A percentile compares a stretch with the other conserved stretches of the same genome.
Conservation (phyloP, 2,797 vertebrate species). For the Amazona ochrocephala region DNA sequence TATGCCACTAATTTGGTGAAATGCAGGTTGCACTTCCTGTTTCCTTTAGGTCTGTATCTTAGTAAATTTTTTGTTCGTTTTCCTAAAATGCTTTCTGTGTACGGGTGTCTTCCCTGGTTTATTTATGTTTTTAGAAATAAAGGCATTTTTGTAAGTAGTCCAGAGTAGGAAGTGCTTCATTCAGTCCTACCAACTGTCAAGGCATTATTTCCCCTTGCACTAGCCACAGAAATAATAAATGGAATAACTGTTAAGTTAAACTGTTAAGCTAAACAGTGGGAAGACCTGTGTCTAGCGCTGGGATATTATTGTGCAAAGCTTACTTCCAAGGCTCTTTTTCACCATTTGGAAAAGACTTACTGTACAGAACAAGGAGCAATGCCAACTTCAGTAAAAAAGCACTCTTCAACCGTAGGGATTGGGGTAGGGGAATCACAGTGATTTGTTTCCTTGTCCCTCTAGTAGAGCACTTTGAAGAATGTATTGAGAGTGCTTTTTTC, state of each 20-base stretch:
- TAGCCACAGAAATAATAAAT: neutral
- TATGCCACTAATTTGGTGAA: neutral
- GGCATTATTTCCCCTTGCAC: neutral
- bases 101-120: neutral
- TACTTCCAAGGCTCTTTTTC: neutral
- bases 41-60: neutral
- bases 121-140: neutral
- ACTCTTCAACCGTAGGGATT: neutral
- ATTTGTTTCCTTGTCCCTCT: neutral
- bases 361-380: neutral
- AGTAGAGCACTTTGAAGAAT: neutral
- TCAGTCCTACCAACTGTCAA: neutral
- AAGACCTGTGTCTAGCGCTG: neutral
- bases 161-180: neutral
- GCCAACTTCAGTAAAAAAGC: accelerated
- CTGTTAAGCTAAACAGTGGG: neutral
- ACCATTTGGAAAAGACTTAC: neutral
- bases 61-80: neutral
- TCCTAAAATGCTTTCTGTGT: neutral
- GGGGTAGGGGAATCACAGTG: neutral
- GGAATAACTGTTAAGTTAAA: neutral
- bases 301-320: neutral
- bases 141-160: neutral
- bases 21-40: neutral
- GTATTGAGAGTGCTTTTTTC: neutral